Conservation (phyloP, 2,113 vertebrate species). For the Motacilla alba region DNA sequence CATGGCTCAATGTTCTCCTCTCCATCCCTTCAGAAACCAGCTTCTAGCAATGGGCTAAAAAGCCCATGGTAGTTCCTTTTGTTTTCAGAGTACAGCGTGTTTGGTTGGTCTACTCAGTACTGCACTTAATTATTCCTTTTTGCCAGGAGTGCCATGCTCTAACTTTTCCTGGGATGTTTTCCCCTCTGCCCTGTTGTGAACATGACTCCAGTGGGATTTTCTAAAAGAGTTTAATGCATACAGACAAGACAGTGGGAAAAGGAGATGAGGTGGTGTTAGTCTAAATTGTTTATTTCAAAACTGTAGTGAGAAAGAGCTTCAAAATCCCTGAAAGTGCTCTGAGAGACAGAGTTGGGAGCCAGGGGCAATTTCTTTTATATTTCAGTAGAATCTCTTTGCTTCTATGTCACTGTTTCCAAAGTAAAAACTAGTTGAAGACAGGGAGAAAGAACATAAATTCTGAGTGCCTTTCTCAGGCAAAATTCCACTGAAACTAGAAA, state of each 20-base stretch:
- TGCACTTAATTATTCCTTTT: neutral
- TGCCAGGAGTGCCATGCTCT: neutral
- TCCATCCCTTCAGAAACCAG: neutral
- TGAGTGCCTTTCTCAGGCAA: neutral
- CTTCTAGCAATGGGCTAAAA: neutral
- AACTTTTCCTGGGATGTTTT: neutral
- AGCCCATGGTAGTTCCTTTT: neutral
- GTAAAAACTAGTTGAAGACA: neutral
- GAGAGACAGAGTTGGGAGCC: neutral
- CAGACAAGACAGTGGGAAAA: neutral
- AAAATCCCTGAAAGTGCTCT: neutral
- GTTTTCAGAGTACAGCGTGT: neutral
- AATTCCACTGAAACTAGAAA: neutral
- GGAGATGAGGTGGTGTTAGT: neutral
- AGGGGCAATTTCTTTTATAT: neutral
- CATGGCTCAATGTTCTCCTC: neutral
- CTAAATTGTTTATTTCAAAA: slow-evolving; percentile 27
- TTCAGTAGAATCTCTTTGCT: neutral
- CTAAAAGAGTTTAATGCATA: neutral
- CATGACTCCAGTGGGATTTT: neutral
- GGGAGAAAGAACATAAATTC: neutral
- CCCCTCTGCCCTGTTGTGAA: neutral
- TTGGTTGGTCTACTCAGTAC: neutral
- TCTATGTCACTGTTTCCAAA: neutral
- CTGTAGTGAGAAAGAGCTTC: neutral